phyloP scores from a whole-genome alignment of 2,113 vertebrate genomes.

The Myanophis thanlyinensis region DNA sequence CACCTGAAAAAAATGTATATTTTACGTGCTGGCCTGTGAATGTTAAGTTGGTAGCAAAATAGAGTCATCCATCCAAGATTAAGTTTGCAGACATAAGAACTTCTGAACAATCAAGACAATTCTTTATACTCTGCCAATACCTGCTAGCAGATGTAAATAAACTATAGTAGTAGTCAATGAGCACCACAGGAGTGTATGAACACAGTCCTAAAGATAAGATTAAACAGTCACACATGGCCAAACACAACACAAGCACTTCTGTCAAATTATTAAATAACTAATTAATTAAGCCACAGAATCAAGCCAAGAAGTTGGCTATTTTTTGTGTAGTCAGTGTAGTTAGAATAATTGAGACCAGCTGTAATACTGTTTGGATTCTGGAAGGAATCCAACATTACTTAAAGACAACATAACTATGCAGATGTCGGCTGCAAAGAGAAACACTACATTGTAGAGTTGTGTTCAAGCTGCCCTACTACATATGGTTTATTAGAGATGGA shows the following conservation, averaged over 20 bases:
- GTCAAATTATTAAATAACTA: conserved; percentile 67
- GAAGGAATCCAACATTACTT: conserved; percentile 58
- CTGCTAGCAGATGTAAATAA: conserved; percentile 48
- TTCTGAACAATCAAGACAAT: conserved; percentile 25
- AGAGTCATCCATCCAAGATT: not conserved
- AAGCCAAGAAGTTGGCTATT: conserved; percentile 58
- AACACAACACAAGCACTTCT: conserved; percentile 45
- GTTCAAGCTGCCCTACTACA: conserved; percentile 33
- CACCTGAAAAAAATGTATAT: not conserved
- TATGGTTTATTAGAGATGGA: conserved; percentile 39
- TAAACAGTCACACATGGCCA: conserved; percentile 58
- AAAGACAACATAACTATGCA: conserved; percentile 48
- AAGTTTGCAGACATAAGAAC: conserved; percentile 17
- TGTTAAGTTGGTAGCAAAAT: not conserved
- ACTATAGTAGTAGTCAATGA: conserved; percentile 26
- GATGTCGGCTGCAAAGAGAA: conserved; percentile 39
- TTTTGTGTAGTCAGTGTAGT: conserved; percentile 59
- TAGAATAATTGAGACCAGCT: conserved; percentile 77
- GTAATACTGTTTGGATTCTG: conserved; percentile 62
- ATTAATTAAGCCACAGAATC: conserved; percentile 56
- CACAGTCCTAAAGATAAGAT: conserved; percentile 45
- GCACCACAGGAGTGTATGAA: conserved; percentile 22
- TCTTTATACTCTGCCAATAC: not conserved
- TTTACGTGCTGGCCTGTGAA: not conserved
- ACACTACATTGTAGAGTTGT: conserved; percentile 14